phyloP scores from a whole-genome alignment of 1,140 invertebrate genomes.

The Leptopilina boulardi region DNA sequence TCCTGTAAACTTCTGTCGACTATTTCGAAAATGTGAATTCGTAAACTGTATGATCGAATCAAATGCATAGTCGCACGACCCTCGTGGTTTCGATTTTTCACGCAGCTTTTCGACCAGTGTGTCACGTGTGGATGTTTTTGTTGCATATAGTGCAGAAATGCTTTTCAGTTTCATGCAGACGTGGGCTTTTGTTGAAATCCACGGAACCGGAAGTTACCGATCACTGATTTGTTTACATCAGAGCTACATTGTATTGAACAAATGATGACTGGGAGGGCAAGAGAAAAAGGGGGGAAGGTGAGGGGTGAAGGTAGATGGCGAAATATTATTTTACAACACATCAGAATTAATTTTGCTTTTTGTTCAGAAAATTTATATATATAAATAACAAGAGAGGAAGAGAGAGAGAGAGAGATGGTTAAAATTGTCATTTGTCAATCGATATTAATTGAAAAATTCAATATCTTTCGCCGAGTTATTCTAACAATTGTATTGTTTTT shows the following conservation, averaged over 20 bases:
- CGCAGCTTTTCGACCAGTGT: background rate
- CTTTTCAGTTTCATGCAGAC: slow-evolving; percentile 13
- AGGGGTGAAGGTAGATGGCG: background rate
- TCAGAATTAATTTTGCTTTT: slow-evolving; percentile 18
- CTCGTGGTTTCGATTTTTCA: background rate
- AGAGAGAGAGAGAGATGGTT: background rate
- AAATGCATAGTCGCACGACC: background rate
- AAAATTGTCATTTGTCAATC: too few relatives aligned
- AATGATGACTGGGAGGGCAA: background rate
- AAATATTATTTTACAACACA: slow-evolving; percentile 15
- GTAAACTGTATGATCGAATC: background rate
- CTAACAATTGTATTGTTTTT: too few relatives aligned
- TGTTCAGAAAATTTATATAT: background rate
- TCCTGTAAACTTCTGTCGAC: slow-evolving; percentile 8
- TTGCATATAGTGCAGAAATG: background rate
- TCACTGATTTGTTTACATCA: slow-evolving; percentile 17
- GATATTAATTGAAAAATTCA: too few relatives aligned
- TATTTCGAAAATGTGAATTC: background rate
- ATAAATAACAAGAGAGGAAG: background rate
- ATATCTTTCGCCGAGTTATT: too few relatives aligned
- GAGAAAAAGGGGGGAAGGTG: too few relatives aligned
- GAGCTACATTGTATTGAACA: slow-evolving; percentile 13
- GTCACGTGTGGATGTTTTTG: background rate
- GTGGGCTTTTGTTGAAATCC: slow-evolving; percentile 10
- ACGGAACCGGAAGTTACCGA: slow-evolving; percentile 15